Evolutionary conservation across 1,140 invertebrate species (phyloP), one percentile per base, ranked within the genome.

Genomic region (Radopholus similis): DNA sequence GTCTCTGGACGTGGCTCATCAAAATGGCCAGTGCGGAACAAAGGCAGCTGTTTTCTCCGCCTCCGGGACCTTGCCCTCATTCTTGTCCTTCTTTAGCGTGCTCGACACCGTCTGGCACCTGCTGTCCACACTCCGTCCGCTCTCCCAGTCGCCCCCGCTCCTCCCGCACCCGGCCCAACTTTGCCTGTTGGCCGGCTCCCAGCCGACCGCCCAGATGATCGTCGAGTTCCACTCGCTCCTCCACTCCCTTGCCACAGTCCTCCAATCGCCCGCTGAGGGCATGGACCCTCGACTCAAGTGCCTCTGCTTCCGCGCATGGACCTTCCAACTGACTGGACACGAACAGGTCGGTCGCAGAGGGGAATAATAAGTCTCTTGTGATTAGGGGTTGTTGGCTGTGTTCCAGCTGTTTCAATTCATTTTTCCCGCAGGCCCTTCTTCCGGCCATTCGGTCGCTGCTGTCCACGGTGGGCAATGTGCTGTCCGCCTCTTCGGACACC

Each of bases 1-100:
- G 94, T 88, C 92, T 92, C 0, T 86, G 97, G 56, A 95, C 95
- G 82, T 98, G 94, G 94, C 83, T 98, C 4, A 85, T 97, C 2
- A 87, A 91, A 68, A 91, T 89, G 66, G 91, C 95, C n/a, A 81
- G 76, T 8, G 58, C 73, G 9, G 76, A 1, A 93, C 91, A 0
- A 91, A 94, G 82, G 89, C 92, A 5, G 89, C 95, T 91, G 90
- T 93, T 95, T 77, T 90, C 91, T 1, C 87, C 44, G 6, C 44
- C 44, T 42, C 18, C 18, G 38, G 38, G 11, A 42, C 38, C 18
- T 42, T n/a, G 11, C 4, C 26, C 5, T 4, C 44, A 8, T 47
- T 47, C 5, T 13, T 15, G n/a, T 47, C 26, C 6, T 6, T 85
- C 18, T 85, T 88, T 8, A 78, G 76, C 42, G 79, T 80, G 13